These are phyloP conservation scores for Canis aureus DNA, from an alignment of 2,113 vertebrate genomes.

Conservation along the genomic window DNA sequence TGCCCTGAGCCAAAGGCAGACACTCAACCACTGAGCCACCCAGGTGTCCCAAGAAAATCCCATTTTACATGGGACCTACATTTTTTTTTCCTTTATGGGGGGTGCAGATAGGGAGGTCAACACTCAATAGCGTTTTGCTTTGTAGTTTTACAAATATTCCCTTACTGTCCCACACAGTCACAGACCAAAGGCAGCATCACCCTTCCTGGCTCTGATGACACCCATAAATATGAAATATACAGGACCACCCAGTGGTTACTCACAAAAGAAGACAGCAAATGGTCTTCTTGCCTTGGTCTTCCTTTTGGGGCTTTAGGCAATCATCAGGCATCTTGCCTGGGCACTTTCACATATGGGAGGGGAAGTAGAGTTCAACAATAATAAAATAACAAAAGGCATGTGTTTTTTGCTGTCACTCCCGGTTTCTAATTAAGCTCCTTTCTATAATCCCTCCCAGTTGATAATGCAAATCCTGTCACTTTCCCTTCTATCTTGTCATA, in stretches of 20 bases:
- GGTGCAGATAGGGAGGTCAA: neutral
- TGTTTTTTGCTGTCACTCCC: neutral
- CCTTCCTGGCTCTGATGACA: neutral
- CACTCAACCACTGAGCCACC: too few species aligned
- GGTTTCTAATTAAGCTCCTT: conserved; percentile 46
- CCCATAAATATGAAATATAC: neutral
- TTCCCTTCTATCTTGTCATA: neutral
- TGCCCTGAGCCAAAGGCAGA: too few species aligned
- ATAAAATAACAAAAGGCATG: neutral
- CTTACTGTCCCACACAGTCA: neutral
- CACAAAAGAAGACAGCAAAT: neutral
- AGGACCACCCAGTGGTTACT: neutral
- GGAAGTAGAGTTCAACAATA: neutral
- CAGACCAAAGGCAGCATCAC: neutral
- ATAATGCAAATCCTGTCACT: neutral
- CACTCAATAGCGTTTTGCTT: neutral
- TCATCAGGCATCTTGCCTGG: neutral
- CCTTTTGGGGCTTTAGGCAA: neutral
- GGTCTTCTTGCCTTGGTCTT: neutral
- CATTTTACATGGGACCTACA: neutral
- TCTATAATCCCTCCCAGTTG: neutral
- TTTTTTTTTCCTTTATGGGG: neutral
- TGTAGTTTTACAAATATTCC: neutral
- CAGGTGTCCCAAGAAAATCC: neutral
- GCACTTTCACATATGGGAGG: neutral